Conservation (phyloP, 1,140 invertebrate species). For the Drosophila fuyamai region DNA sequence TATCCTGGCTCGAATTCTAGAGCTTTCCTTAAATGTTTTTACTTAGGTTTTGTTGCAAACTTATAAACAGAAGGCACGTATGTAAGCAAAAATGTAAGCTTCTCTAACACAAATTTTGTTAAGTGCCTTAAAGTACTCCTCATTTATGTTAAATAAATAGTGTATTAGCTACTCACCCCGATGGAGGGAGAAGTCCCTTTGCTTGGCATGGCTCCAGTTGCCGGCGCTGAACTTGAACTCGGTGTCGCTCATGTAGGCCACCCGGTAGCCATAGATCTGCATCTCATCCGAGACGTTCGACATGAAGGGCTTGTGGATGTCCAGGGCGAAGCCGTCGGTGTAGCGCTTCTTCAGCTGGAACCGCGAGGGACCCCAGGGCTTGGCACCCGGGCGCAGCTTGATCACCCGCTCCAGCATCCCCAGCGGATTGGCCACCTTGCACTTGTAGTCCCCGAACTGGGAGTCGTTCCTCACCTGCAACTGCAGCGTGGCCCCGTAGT, state of each 20-base stretch:
- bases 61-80: too few species aligned
- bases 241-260: constrained; percentile 74
- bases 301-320: constrained; percentile 72
- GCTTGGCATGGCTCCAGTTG: constrained; percentile 81
- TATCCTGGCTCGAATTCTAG: too few species aligned
- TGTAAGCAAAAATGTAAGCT: too few species aligned
- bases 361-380: constrained; percentile 84
- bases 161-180: constrained; percentile 51
- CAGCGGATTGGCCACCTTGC: constrained; percentile 86
- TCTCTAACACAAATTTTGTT: too few species aligned
- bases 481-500: constrained; percentile 85
- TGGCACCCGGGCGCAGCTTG: constrained; percentile 85
- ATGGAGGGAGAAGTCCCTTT: constrained; percentile 73
- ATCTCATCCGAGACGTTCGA: constrained; percentile 73
- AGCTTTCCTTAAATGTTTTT: too few species aligned
- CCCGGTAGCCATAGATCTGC: constrained; percentile 80
- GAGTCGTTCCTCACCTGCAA: constrained; percentile 85
- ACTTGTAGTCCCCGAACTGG: constrained; percentile 86
- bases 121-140: too few species aligned
- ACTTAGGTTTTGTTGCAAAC: too few species aligned
- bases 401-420: constrained; percentile 86
- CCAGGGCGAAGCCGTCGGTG: constrained; percentile 83
- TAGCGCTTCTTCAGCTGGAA: constrained; percentile 79
- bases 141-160: too few species aligned
- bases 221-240: constrained; percentile 75